Percentiles rank a stretch among this genome's conserved stretches.
These are phyloP conservation scores for Rhadina sibilatrix DNA, from an alignment of 2,113 vertebrate species.

Conservation along the genomic window DNA sequence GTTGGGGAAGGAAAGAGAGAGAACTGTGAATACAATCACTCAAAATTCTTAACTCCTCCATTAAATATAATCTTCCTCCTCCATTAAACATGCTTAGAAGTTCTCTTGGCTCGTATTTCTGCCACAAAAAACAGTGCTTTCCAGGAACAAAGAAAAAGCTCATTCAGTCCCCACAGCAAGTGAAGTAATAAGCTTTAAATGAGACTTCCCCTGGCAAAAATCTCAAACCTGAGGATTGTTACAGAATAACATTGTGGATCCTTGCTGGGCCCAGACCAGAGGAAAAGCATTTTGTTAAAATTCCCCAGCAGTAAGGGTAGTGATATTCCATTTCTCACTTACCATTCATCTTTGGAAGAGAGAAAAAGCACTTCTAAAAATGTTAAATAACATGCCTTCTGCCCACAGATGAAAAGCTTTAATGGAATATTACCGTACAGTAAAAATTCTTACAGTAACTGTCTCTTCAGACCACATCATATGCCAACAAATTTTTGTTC, in stretches of 20 bases:
- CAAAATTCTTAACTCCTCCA: not conserved
- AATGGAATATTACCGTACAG: not conserved
- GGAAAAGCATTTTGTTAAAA: not conserved
- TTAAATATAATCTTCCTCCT: not conserved
- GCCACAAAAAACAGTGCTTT: not conserved
- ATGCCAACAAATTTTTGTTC: not conserved
- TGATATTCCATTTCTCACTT: not conserved
- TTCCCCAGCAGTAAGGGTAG: not conserved
- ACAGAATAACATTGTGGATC: not conserved
- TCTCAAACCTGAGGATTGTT: fast-evolving
- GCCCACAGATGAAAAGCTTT: not conserved
- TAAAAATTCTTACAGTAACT: not conserved
- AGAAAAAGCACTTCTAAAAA: not conserved
- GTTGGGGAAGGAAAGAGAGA: not conserved
- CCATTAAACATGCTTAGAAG: not conserved
- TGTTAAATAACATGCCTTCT: not conserved
- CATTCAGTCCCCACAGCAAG: not conserved
- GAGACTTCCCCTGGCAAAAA: not conserved
- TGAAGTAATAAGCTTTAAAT: not conserved
- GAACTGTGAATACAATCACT: not conserved
- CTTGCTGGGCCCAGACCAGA: not conserved
- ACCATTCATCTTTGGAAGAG: not conserved
- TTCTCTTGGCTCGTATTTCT: not conserved
- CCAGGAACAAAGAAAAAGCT: not conserved
- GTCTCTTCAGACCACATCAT: not conserved